These are phyloP conservation scores for Oryzias melastigma DNA, from an alignment of 2,113 vertebrate genomes.

Conservation along the genomic window DNA sequence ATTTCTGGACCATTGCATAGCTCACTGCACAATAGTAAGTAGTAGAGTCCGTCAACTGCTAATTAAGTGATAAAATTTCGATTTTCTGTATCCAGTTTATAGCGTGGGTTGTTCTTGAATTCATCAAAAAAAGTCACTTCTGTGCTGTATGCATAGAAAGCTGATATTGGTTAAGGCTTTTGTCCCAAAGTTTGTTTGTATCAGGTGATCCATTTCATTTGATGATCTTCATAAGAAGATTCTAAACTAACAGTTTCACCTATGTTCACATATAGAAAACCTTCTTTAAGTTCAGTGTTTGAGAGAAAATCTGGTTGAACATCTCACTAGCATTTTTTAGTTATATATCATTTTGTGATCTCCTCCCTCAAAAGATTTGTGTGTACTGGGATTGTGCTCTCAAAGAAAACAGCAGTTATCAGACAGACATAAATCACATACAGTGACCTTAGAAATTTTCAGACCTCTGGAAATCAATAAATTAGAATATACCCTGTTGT, in stretches of 20 bases:
- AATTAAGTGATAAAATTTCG: conserved; percentile 16
- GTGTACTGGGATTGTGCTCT: no score
- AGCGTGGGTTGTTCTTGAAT: conserved; percentile 24
- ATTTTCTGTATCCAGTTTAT: background rate
- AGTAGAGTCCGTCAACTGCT: conserved; percentile 40
- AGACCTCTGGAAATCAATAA: no score
- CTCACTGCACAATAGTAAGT: conserved; percentile 43
- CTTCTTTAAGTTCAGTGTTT: no score
- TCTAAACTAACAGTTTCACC: conserved; percentile 22
- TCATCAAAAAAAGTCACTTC: conserved; percentile 7
- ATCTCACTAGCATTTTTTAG: no score
- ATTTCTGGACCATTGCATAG: conserved; percentile 1
- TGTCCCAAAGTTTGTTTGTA: conserved; percentile 34
- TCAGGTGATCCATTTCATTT: conserved; percentile 3
- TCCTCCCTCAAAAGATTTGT: no score
- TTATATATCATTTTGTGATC: no score
- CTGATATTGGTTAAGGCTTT: conserved; percentile 30
- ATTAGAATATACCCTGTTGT: no score
- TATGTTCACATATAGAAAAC: conserved; percentile 8
- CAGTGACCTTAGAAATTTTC: no score
- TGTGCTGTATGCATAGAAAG: background rate
- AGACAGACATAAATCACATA: no score
- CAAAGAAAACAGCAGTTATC: no score
- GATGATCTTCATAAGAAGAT: conserved; percentile 14
- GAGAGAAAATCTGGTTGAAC: no score